A percentile compares a stretch with the other conserved stretches of the same genome.
Conservation (phyloP, 2,113 vertebrate species). For the Engraulis encrasicolus region DNA sequence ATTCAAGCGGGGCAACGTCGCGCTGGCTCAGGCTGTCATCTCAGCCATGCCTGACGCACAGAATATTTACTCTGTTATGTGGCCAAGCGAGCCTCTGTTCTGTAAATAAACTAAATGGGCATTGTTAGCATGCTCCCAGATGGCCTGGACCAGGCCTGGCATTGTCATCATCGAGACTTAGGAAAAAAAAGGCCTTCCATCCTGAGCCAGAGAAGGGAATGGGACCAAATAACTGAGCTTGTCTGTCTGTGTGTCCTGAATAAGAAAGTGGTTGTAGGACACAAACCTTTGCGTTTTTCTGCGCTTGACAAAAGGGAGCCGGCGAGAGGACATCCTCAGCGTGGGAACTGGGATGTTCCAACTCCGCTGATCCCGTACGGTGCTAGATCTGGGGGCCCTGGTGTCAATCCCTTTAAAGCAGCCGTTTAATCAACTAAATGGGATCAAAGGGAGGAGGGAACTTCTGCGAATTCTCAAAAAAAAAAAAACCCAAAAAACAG, state of each 20-base stretch:
- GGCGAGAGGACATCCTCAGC: background rate
- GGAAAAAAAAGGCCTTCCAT: background rate
- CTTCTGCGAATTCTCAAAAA: too few species aligned
- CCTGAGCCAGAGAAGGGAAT: background rate
- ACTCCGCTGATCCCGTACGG: background rate
- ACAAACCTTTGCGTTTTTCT: background rate
- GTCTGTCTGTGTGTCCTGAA: background rate
- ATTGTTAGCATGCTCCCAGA: background rate
- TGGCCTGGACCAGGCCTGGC: background rate
- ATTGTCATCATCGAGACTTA: constrained; percentile 6
- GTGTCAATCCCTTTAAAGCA: background rate
- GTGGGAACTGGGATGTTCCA: background rate
- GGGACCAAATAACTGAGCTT: background rate
- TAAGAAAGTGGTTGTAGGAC: background rate
- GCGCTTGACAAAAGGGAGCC: background rate
- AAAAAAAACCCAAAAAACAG: too few species aligned
- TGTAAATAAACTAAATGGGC: background rate
- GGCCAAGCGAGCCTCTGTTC: background rate
- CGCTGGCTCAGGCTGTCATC: background rate
- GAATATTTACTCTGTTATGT: constrained; percentile 4
- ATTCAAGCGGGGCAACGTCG: background rate
- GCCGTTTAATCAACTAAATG: background rate
- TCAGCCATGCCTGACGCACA: background rate
- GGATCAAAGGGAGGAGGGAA: too few species aligned
- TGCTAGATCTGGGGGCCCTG: background rate